Conservation (phyloP, 2,888 invertebrate species). For the Idaea dimidiata region DNA sequence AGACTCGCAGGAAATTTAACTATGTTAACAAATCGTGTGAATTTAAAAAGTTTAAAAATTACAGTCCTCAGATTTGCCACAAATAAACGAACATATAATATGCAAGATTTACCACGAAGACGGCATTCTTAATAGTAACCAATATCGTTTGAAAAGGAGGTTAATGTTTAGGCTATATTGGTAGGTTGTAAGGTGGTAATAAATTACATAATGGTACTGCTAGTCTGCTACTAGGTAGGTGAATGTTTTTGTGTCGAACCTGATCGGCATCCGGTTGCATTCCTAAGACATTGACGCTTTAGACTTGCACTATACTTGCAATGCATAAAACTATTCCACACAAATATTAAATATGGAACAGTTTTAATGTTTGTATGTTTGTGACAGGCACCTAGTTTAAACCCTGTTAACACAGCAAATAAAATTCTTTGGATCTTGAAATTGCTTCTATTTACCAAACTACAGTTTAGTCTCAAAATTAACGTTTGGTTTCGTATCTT, state of each 20-base stretch:
- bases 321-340: slow-evolving; percentile 39
- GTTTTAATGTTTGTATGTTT: not conserved
- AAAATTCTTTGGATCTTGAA: too few relatives aligned
- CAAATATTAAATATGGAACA: slow-evolving; percentile 25
- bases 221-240: too few relatives aligned
- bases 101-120: not conserved
- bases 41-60: too few relatives aligned
- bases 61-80: not conserved
- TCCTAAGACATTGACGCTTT: slow-evolving; percentile 55
- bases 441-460: too few relatives aligned
- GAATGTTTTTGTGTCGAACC: slow-evolving; percentile 50
- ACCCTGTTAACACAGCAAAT: too few relatives aligned
- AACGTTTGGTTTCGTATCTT: too few relatives aligned
- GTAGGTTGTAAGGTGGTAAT: slow-evolving; percentile 35
- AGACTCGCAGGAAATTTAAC: too few relatives aligned
- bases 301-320: slow-evolving; percentile 53
- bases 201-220: slow-evolving; percentile 67
- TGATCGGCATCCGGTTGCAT: slow-evolving; percentile 69
- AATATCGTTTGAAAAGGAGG: slow-evolving; percentile 29
- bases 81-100: not conserved
- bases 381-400: too few relatives aligned
- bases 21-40: too few relatives aligned
- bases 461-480: too few relatives aligned
- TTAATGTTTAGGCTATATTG: slow-evolving; percentile 55
- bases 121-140: not conserved